These are phyloP conservation scores for Spodoptera litura DNA, from an alignment of 1,140 invertebrate genomes.

Conservation along the genomic window DNA sequence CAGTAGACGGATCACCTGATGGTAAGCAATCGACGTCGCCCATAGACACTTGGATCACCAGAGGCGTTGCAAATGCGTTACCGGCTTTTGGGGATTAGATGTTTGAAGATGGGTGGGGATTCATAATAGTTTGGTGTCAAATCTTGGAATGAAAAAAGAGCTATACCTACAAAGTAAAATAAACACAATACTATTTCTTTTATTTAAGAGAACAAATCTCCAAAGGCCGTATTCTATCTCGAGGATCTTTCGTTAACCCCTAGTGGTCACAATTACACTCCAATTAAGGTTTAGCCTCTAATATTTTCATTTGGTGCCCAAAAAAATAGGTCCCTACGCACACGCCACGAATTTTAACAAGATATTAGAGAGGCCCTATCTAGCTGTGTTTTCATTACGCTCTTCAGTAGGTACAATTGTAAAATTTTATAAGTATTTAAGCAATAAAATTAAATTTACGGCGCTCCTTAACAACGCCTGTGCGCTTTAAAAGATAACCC, in stretches of 20 bases:
- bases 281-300: conserved; percentile 1
- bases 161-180: too few species aligned
- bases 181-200: too few species aligned
- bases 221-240: background rate
- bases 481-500: conserved; percentile 62
- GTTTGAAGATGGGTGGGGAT: too few species aligned
- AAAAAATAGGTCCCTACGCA: conserved; percentile 46
- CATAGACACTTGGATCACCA: too few species aligned
- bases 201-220: too few species aligned
- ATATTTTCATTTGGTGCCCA: conserved; percentile 24
- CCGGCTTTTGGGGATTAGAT: too few species aligned
- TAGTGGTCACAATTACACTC: conserved; percentile 5
- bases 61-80: too few species aligned
- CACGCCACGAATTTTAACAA: conserved; percentile 51
- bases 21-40: too few species aligned
- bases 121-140: too few species aligned
- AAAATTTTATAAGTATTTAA: conserved; percentile 64
- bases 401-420: conserved; percentile 47
- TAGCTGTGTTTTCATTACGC: conserved; percentile 52
- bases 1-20: too few species aligned
- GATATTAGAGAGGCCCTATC: conserved; percentile 46
- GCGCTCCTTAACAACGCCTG: conserved; percentile 53
- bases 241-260: background rate
- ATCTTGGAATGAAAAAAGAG: too few species aligned
- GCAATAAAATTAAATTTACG: conserved; percentile 71